phyloP scores from a whole-genome alignment of 1,140 invertebrate species.

The Dendrolimus kikuchii region DNA sequence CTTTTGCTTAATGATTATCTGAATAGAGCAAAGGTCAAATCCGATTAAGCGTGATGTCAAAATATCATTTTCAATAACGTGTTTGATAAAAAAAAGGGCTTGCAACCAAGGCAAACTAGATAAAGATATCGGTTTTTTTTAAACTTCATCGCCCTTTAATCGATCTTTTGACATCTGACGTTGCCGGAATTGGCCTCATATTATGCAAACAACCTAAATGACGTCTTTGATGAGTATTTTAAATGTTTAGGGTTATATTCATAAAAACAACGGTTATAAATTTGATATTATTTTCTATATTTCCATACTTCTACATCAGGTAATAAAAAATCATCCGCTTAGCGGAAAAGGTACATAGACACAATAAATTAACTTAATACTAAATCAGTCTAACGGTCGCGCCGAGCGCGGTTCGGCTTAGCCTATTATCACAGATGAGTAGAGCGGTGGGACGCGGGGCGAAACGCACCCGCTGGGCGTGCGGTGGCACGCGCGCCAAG shows the following conservation, averaged over 20 bases:
- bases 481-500: slow-evolving; percentile 24
- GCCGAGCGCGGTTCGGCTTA: slow-evolving; percentile 59
- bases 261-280: slow-evolving; percentile 27
- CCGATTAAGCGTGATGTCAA: too few species aligned
- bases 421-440: slow-evolving; percentile 69
- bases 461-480: slow-evolving; percentile 37
- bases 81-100: too few species aligned
- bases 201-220: too few species aligned
- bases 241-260: slow-evolving; percentile 7
- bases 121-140: too few species aligned
- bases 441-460: slow-evolving; percentile 62
- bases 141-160: too few species aligned
- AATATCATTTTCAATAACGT: too few species aligned
- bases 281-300: slow-evolving; percentile 38
- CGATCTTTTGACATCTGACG: too few species aligned
- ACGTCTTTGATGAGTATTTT: too few species aligned
- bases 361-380: slow-evolving; percentile 67
- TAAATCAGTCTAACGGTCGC: slow-evolving; percentile 69
- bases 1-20: too few species aligned
- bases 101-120: too few species aligned
- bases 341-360: slow-evolving; percentile 66
- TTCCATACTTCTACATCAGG: slow-evolving; percentile 47
- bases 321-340: slow-evolving; percentile 62
- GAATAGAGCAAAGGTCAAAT: too few species aligned
- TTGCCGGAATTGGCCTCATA: too few species aligned